Percentiles rank a stretch among this genome's conserved stretches.
Conservation (phyloP, 2,797 vertebrate species). For the Anableps anableps region DNA sequence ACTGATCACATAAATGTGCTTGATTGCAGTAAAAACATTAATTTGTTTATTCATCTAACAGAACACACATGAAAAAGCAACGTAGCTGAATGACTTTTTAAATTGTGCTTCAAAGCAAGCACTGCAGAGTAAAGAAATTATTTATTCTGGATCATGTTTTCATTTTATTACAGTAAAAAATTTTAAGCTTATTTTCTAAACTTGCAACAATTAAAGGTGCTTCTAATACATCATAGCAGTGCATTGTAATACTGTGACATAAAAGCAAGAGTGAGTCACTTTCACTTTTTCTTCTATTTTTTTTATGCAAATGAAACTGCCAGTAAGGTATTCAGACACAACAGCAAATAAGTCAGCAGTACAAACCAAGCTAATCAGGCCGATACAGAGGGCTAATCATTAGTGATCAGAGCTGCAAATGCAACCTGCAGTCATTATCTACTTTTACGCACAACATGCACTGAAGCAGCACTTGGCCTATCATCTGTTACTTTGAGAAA, state of each 20-base stretch:
- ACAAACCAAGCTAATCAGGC: conserved; percentile 17
- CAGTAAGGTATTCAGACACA: not conserved
- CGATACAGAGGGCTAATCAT: conserved; percentile 1
- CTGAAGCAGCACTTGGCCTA: not conserved
- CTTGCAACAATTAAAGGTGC: conserved; percentile 8
- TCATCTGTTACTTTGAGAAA: not conserved
- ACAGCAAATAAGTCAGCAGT: not conserved
- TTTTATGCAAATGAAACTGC: not conserved
- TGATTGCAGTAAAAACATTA: not conserved
- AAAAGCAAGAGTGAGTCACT: conserved; percentile 49
- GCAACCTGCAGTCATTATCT: not conserved
- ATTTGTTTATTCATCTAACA: not conserved
- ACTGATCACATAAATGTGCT: conserved; percentile 40
- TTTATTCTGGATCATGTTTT: conserved; percentile 11
- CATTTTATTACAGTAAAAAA: not conserved
- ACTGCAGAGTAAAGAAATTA: conserved; percentile 3
- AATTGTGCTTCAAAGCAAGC: not conserved
- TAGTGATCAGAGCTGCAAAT: not conserved
- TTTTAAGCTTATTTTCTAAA: conserved; percentile 7
- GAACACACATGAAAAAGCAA: not conserved
- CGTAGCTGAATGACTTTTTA: not conserved
- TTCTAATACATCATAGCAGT: conserved; percentile 1
- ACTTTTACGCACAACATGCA: not conserved
- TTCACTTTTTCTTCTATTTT: too few species aligned
- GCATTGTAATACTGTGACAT: conserved; percentile 16